These are phyloP conservation scores for Bembecia ichneumoniformis DNA, from an alignment of 2,888 invertebrate genomes.

Conservation along the genomic window DNA sequence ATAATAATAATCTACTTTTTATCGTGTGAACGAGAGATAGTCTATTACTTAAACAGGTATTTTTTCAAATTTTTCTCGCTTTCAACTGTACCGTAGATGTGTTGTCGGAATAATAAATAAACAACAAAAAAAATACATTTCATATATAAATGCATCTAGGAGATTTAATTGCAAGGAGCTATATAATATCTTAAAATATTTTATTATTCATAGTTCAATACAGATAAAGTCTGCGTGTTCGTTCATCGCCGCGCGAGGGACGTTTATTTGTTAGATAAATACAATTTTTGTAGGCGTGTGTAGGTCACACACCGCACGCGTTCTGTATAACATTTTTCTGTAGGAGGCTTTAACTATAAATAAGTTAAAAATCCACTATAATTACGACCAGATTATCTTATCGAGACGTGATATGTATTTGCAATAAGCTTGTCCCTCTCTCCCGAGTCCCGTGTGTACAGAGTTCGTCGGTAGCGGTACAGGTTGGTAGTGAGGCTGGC, in stretches of 20 bases:
- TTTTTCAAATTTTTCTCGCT: constrained; percentile 72
- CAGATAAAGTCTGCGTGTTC: constrained; percentile 54
- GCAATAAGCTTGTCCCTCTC: constrained; percentile 30
- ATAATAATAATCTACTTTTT: constrained; percentile 68
- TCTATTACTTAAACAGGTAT: constrained; percentile 69
- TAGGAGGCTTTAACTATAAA: constrained; percentile 35
- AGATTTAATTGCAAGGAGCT: constrained; percentile 66
- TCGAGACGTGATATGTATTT: constrained; percentile 15
- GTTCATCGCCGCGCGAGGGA: constrained; percentile 42
- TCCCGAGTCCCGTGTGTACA: constrained; percentile 22
- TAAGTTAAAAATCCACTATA: constrained; percentile 18
- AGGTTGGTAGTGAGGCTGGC: constrained; percentile 17
- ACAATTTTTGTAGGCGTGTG: constrained; percentile 30
- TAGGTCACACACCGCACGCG: constrained; percentile 25
- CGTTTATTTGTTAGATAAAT: constrained; percentile 40
- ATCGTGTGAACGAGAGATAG: constrained; percentile 71
- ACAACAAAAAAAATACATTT: constrained; percentile 65
- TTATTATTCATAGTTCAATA: constrained; percentile 67
- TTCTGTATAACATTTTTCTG: constrained; percentile 34
- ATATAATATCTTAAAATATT: constrained; percentile 56
- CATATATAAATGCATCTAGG: constrained; percentile 66
- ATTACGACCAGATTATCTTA: constrained; percentile 24
- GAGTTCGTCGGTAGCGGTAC: constrained; percentile 21
- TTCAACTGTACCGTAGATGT: constrained; percentile 72
- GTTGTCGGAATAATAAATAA: constrained; percentile 69